Conservation (phyloP, 2,888 invertebrate species). For the Nowickia ferox region DNA sequence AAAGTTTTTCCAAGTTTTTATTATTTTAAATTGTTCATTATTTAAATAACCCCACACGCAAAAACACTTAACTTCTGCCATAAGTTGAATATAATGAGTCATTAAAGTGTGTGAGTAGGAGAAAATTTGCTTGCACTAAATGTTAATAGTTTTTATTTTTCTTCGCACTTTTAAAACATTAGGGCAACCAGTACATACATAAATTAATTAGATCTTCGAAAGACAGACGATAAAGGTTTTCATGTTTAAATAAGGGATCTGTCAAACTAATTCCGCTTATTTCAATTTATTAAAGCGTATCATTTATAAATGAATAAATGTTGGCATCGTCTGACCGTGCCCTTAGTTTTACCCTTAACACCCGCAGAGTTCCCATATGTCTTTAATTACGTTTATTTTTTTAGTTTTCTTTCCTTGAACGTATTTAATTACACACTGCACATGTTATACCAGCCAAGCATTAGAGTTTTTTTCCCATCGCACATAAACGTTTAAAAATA, state of each 20-base stretch:
- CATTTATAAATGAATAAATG: no score
- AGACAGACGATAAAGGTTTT: neutral
- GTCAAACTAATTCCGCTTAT: no score
- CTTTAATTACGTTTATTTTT: neutral
- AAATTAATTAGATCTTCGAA: neutral
- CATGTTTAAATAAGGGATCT: neutral
- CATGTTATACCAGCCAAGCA: neutral
- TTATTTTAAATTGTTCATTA: conserved; percentile 15
- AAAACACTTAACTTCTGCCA: neutral
- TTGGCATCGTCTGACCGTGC: neutral
- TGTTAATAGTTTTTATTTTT: neutral
- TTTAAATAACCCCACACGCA: conserved; percentile 11
- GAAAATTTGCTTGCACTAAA: neutral
- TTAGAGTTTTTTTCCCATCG: conserved; percentile 8
- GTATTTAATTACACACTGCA: conserved; percentile 54
- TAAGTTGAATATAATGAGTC: conserved; percentile 52
- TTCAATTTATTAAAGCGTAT: no score
- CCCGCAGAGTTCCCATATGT: neutral
- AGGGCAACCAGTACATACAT: neutral
- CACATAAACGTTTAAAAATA: conserved; percentile 27
- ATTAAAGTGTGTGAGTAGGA: conserved; percentile 20
- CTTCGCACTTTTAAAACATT: neutral
- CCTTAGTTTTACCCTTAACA: neutral
- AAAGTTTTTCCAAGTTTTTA: conserved; percentile 38
- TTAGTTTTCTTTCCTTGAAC: neutral